Conservation (phyloP, 2,888 invertebrate genomes). For the Idaea biselata region DNA sequence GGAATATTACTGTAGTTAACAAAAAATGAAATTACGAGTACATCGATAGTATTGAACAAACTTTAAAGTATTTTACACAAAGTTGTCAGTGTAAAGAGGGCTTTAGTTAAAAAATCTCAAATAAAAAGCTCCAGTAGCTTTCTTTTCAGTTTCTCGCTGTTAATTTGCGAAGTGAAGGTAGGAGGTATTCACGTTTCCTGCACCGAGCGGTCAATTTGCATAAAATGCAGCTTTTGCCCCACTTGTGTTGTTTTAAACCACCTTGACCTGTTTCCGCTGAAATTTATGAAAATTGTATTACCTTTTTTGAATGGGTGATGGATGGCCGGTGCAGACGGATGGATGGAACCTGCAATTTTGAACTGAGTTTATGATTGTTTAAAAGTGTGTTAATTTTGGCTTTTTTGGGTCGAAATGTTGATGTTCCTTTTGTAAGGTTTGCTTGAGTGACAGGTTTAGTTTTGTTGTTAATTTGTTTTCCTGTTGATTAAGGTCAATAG, state of each 20-base stretch:
- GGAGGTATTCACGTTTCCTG: neutral
- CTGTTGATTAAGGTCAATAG: no score
- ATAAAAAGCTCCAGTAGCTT: neutral
- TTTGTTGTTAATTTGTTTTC: neutral
- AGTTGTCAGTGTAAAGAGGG: neutral
- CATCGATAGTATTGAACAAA: no score
- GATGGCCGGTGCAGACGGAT: neutral
- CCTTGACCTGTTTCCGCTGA: neutral
- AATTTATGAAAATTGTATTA: neutral
- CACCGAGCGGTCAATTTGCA: neutral
- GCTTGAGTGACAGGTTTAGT: neutral
- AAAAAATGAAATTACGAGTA: no score
- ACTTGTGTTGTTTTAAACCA: neutral
- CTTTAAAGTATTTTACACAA: neutral
- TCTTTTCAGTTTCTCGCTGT: neutral
- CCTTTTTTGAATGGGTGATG: slow-evolving; percentile 1
- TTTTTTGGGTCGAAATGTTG: neutral
- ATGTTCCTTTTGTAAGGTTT: no score
- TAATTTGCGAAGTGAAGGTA: neutral
- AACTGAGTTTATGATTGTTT: neutral
- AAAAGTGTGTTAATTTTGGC: neutral
- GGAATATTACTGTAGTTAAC: no score
- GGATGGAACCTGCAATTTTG: neutral
- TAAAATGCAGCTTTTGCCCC: slow-evolving; percentile 1
- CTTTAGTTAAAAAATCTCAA: neutral